Conservation (phyloP, 2,113 vertebrate species). For the Grammatotria lemairii region DNA sequence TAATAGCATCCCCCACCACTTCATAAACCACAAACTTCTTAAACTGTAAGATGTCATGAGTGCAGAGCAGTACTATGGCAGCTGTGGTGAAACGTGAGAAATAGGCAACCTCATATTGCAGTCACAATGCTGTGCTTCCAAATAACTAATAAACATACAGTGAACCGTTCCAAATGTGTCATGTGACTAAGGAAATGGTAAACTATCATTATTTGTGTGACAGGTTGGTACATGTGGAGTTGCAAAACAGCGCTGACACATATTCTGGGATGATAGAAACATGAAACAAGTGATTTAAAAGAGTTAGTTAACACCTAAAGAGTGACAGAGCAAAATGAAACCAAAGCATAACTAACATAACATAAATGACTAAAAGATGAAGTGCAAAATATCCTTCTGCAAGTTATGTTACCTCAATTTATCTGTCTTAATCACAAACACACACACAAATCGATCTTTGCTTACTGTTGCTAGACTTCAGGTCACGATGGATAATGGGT, state of each 20-base stretch:
- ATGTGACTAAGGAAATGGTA: neutral
- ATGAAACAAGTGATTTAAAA: neutral
- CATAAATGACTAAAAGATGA: neutral
- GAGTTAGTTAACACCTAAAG: neutral
- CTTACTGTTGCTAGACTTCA: constrained; percentile 98
- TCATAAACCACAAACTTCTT: constrained; percentile 10
- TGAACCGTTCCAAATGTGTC: neutral
- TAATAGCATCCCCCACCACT: constrained; percentile 32
- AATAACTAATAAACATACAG: neutral
- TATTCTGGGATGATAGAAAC: too few relatives aligned
- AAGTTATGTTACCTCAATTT: neutral
- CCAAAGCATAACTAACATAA: neutral
- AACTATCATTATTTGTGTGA: neutral
- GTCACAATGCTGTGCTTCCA: neutral
- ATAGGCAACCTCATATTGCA: neutral
- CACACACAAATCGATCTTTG: neutral
- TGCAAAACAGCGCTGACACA: neutral
- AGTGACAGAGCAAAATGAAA: neutral
- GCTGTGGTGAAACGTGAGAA: neutral
- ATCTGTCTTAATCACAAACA: neutral
- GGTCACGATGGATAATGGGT: constrained; percentile 88
- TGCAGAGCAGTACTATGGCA: neutral
- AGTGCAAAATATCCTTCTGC: neutral
- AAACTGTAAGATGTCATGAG: constrained; percentile 28
- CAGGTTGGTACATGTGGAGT: neutral